A percentile compares a stretch with the other conserved stretches of the same genome.
These are phyloP conservation scores for Penaeus japonicus DNA, from an alignment of 1,140 invertebrate genomes.

Conservation along the genomic window DNA sequence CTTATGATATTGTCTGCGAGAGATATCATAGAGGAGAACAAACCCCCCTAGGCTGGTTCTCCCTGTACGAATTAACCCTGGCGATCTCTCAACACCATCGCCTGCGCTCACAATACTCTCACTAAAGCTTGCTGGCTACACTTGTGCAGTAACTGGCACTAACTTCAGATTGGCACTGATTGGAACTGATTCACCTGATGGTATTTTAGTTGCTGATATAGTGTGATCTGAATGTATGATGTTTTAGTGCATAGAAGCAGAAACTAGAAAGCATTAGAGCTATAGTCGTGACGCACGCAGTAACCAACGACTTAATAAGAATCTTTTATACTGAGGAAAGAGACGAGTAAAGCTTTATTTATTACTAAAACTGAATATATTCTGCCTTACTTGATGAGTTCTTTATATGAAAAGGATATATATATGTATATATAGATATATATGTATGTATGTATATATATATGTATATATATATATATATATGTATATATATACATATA, in stretches of 20 bases:
- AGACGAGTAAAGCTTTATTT: too few species aligned
- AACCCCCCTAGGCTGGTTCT: not conserved
- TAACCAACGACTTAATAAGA: not conserved
- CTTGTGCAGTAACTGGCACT: constrained; percentile 11
- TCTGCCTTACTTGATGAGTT: too few species aligned
- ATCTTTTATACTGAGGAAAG: too few species aligned
- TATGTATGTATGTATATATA: too few species aligned
- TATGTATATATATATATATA: too few species aligned
- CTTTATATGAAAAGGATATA: too few species aligned
- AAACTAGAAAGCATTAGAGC: not conserved
- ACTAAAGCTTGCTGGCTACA: constrained; percentile 22
- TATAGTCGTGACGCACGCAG: not conserved
- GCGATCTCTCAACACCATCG: not conserved
- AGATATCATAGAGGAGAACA: too few species aligned
- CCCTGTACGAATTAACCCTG: constrained; percentile 1
- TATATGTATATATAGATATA: too few species aligned
- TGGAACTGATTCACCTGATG: not conserved
- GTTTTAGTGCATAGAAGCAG: not conserved
- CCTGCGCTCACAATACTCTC: not conserved
- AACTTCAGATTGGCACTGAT: not conserved
- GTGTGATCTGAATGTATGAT: not conserved
- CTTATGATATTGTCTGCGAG: too few species aligned
- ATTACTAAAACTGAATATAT: too few species aligned
- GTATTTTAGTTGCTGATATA: not conserved
- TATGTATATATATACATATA: too few species aligned